Evolutionary conservation across 2,113 vertebrate genomes (phyloP).

Genomic region (Cyprinodon variegatus): DNA sequence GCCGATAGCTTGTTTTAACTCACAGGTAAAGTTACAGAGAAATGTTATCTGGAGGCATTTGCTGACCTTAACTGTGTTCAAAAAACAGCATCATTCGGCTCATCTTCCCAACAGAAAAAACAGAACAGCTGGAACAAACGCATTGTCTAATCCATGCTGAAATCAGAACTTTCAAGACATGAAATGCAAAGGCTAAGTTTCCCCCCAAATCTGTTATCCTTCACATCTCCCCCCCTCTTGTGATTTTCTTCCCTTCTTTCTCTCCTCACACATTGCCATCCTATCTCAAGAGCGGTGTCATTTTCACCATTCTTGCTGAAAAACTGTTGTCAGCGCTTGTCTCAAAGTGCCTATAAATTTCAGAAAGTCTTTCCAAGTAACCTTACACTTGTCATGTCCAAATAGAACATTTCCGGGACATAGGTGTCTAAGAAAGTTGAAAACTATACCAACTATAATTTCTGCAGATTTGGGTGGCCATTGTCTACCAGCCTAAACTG

Average conservation of each 20-base stretch:
- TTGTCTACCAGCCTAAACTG: conserved; percentile 28
- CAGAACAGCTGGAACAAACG: conserved; percentile 69
- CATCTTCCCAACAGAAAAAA: conserved; percentile 44
- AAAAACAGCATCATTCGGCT: conserved; percentile 44
- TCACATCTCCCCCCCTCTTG: not conserved
- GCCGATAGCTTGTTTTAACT: conserved; percentile 55
- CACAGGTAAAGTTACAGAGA: conserved; percentile 72
- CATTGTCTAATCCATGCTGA: conserved; percentile 73
- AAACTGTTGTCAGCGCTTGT: conserved; percentile 75
- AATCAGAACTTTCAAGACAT: conserved; percentile 73
- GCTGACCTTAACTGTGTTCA: conserved; percentile 69
- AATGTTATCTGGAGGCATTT: conserved; percentile 71
- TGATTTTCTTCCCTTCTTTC: conserved; percentile 23
- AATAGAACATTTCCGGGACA: conserved; percentile 70
- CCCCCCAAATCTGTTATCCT: conserved; percentile 38
- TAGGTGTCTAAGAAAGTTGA: conserved; percentile 42
- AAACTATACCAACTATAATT: conserved; percentile 50
- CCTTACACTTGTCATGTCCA: conserved; percentile 65
- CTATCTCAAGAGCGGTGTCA: conserved; percentile 70
- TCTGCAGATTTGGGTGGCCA: conserved; percentile 33
- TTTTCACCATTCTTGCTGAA: conserved; percentile 68
- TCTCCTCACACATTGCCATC: conserved; percentile 40
- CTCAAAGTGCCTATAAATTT: conserved; percentile 72
- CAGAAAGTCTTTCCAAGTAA: conserved; percentile 73
- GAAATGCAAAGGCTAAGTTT: conserved; percentile 58